Conservation (phyloP, 2,113 vertebrate species). For the Reinhardtius hippoglossoides region DNA sequence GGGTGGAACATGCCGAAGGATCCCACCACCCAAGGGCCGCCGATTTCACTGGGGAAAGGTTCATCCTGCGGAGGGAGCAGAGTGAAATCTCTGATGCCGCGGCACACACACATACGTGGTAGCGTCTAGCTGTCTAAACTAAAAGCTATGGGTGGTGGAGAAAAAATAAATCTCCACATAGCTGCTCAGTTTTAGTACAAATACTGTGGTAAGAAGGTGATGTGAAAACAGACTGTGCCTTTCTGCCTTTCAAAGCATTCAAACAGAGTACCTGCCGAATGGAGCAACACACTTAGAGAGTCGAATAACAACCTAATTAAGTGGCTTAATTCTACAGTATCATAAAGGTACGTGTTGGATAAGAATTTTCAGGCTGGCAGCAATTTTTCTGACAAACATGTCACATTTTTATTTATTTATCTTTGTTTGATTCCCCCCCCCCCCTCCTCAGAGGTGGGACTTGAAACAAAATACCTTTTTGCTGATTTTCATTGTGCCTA, state of each 20-base stretch:
- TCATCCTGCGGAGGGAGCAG: constrained; percentile 70
- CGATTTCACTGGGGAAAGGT: constrained; percentile 64
- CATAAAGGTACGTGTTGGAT: background rate
- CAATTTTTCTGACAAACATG: constrained; percentile 39
- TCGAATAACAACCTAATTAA: background rate
- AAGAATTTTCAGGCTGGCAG: constrained; percentile 2
- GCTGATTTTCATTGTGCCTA: constrained; percentile 67
- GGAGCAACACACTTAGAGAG: constrained; percentile 13
- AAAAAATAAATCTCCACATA: constrained; percentile 47
- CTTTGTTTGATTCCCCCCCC: constrained; percentile 46
- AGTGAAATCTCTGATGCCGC: constrained; percentile 75
- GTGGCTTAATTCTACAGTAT: constrained; percentile 6
- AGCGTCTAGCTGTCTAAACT: constrained; percentile 63
- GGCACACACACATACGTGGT: constrained; percentile 64
- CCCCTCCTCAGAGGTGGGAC: constrained; percentile 30
- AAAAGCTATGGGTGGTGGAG: constrained; percentile 57
- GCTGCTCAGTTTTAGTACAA: constrained; percentile 75
- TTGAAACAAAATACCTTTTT: constrained; percentile 63
- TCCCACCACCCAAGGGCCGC: constrained; percentile 57
- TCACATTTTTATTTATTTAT: constrained; percentile 38
- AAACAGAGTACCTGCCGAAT: background rate
- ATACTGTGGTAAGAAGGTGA: constrained; percentile 37
- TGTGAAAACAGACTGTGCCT: constrained; percentile 38
- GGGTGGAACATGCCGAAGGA: constrained; percentile 58
- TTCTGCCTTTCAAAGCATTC: constrained; percentile 26